Evolutionary conservation across 2,113 vertebrate species (phyloP), one percentile per base, ranked within the genome.

Genomic region (Willisornis vidua): DNA sequence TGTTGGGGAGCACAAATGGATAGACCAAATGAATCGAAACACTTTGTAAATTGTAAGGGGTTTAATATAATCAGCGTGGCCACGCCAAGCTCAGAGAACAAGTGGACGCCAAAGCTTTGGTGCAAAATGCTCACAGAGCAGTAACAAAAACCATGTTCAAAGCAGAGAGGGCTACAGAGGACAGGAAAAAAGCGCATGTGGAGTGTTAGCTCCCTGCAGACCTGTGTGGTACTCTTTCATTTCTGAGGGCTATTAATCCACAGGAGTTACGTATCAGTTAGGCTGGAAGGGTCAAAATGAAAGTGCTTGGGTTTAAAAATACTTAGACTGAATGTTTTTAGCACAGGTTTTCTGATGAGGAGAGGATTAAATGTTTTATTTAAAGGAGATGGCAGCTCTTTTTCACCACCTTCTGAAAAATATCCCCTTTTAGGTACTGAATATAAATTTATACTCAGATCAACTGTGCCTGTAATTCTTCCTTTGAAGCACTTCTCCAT

Each of bases 1-100:
- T 88, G 83, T 67, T 83, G 83, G 88, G 76, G 83, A 90, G 88
- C 67, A 92, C 67, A 94, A 95, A 88, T 62, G 76, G 86, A 84
- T 46, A 43, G 68, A 66, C 43, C 59, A 63, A 94, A 93, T 77
- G 85, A 86, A 78, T 35, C 43, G 76, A 59, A 92, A 67, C 63
- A 70, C 92, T 74, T 77, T 59, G 68, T 46, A 55, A 92, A 88
- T 66, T 83, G 67, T 85, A 37, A 94, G 83, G 77, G 82, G 17
- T 94, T 96, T 82, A 90, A 91, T 85, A 79, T 68, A 79, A 95
- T 85, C 87, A 82, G 85, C 1, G 9, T 63, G 71, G 66, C 78
- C 78, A 78, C 0, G 12, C 91, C 87, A 79, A 66, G 94, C 88
- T 73, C 46, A 41, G 71, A 83, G 92, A 93, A 76, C 75, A 66